Conservation (phyloP, 2,113 vertebrate genomes). For the Camarhynchus parvulus region DNA sequence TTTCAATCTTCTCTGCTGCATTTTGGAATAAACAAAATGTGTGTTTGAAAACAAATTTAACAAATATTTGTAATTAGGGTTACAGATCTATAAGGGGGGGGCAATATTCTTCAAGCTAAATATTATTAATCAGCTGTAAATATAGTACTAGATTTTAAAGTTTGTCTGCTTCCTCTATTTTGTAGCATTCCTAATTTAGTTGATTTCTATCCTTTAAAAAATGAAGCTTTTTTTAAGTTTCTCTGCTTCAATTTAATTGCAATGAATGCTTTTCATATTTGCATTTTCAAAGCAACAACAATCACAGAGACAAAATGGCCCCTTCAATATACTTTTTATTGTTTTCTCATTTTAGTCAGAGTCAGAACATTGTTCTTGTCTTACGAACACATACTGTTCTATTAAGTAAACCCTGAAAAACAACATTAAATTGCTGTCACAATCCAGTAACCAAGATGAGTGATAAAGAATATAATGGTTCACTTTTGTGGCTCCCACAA, state of each 20-base stretch:
- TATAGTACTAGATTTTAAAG: background rate
- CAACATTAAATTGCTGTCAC: background rate
- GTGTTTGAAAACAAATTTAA: background rate
- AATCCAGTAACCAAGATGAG: background rate
- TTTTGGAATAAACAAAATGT: background rate
- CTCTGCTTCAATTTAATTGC: background rate
- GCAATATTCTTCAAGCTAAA: background rate
- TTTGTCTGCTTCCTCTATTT: background rate
- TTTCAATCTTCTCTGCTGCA: background rate
- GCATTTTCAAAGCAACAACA: background rate
- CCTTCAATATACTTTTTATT: background rate
- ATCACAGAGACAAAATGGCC: background rate
- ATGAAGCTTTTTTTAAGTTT: background rate
- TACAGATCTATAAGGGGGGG: background rate
- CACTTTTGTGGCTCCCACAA: background rate
- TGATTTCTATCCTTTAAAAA: background rate
- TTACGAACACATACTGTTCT: background rate
- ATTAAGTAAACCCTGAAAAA: background rate
- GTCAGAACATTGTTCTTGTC: background rate
- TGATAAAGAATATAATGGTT: background rate
- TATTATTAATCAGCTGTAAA: background rate
- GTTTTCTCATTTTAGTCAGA: background rate
- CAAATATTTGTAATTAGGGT: background rate
- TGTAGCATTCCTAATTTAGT: background rate
- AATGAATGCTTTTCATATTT: background rate